Evolutionary conservation across 2,113 vertebrate genomes (phyloP).

Genomic region (Lepidothrix coronata): DNA sequence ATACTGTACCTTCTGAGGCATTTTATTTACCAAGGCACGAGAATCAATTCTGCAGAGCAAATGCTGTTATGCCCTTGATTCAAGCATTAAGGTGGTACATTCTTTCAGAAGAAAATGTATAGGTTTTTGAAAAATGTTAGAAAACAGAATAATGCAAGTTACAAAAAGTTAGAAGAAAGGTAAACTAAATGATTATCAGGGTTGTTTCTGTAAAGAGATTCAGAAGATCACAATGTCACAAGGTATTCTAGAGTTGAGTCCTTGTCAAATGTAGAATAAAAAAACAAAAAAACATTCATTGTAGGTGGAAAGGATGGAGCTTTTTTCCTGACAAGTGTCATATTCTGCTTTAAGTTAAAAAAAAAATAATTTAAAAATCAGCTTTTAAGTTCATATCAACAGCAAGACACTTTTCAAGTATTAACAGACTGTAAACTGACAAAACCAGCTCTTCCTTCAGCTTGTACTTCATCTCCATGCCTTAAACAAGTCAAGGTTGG

Average conservation of each 20-base stretch:
- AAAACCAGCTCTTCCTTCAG: background rate
- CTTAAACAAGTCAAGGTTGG: slow-evolving; percentile 11
- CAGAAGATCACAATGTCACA: background rate
- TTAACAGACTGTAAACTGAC: background rate
- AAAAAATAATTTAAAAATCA: background rate
- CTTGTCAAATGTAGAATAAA: background rate
- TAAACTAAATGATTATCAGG: background rate
- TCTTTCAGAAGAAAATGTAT: background rate
- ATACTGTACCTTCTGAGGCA: slow-evolving; percentile 24
- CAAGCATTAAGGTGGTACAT: background rate
- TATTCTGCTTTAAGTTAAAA: background rate
- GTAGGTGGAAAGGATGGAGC: background rate
- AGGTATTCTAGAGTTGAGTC: background rate
- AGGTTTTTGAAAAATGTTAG: background rate
- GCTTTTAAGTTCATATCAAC: slow-evolving; percentile 1
- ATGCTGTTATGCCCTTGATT: background rate
- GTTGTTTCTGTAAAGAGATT: background rate
- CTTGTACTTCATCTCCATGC: background rate
- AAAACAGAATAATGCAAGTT: background rate
- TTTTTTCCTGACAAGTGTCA: slow-evolving; percentile 5
- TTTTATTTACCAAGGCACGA: slow-evolving; percentile 23
- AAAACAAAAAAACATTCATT: background rate
- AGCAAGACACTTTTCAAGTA: background rate
- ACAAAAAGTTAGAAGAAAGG: background rate
- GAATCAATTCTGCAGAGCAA: background rate